Percentiles rank a stretch among this genome's conserved stretches.
Conservation (phyloP, 2,797 vertebrate species). For the Champsocephalus esox region DNA sequence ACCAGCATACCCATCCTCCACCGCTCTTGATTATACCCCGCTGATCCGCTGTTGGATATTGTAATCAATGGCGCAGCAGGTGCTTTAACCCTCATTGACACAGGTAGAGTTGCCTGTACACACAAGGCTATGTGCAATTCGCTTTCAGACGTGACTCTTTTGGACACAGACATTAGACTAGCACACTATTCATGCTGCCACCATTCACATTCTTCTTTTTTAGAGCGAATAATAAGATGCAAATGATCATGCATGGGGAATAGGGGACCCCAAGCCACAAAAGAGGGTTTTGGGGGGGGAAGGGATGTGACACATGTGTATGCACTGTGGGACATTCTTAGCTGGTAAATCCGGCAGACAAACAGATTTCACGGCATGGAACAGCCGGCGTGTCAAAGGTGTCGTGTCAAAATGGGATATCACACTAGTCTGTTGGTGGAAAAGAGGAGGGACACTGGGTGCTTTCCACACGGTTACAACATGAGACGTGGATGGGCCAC, state of each 20-base stretch:
- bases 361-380: constrained; percentile 78
- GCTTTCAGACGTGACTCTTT: constrained; percentile 45
- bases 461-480: constrained; percentile 34
- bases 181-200: constrained; percentile 30
- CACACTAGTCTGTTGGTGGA: constrained; percentile 41
- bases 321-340: constrained; percentile 60
- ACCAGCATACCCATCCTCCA: constrained; percentile 34
- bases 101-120: constrained; percentile 41
- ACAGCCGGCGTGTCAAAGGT: constrained; percentile 68
- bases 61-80: constrained; percentile 78
- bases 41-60: constrained; percentile 51
- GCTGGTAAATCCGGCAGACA: constrained; percentile 72
- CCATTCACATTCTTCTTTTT: constrained; percentile 51
- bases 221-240: constrained; percentile 81
- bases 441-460: constrained; percentile 37
- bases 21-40: constrained; percentile 61
- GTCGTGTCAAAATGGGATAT: constrained; percentile 65
- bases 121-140: constrained; percentile 43
- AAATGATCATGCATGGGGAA: constrained; percentile 80
- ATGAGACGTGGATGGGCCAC: constrained; percentile 10
- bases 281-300: constrained; percentile 59
- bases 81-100: constrained; percentile 71
- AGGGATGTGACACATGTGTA: constrained; percentile 67
- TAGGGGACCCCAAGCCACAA: constrained; percentile 62
- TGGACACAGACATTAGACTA: constrained; percentile 56